Evolutionary conservation across 2,113 vertebrate genomes (phyloP).

Genomic region (Tringa solitaria): DNA sequence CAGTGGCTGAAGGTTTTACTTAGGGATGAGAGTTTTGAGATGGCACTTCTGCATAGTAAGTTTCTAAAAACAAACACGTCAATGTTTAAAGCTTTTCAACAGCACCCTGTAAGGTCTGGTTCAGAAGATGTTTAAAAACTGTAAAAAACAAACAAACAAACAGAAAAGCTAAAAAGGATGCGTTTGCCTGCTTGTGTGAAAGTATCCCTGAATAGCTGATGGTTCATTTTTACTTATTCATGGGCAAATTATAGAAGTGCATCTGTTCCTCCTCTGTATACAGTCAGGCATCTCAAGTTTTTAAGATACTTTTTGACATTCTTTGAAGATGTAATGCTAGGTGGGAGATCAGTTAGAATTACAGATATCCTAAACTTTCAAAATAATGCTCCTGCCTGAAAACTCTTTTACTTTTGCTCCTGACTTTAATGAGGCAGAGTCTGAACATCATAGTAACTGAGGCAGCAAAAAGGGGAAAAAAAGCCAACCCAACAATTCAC

Average conservation of each 20-base stretch:
- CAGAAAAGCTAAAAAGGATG: not conserved
- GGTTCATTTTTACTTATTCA: slow-evolving; percentile 64
- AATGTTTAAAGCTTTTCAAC: not conserved
- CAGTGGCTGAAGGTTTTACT: not conserved
- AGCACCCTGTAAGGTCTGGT: not conserved
- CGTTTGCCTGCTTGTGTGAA: not conserved
- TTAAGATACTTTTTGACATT: slow-evolving; percentile 37
- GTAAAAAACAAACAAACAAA: not conserved
- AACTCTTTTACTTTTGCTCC: slow-evolving; percentile 20
- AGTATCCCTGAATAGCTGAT: slow-evolving; percentile 21
- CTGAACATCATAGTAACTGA: not conserved
- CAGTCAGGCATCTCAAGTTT: slow-evolving; percentile 35
- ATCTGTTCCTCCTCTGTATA: slow-evolving; percentile 55
- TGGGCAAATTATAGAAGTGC: slow-evolving; percentile 63
- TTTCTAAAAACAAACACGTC: slow-evolving; percentile 38
- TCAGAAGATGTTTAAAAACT: slow-evolving; percentile 30
- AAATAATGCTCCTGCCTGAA: slow-evolving; percentile 13
- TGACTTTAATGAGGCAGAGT: slow-evolving; percentile 25
- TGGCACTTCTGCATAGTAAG: not conserved
- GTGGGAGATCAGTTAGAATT: slow-evolving; percentile 52
- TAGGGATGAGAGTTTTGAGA: not conserved
- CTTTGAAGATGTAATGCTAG: slow-evolving; percentile 51
- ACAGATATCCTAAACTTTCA: slow-evolving; percentile 28
- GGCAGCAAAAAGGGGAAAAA: not conserved
- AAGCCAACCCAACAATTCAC: not conserved